Evolutionary conservation across 92 coral and sea anemone genomes (phyloP).

Genomic region (Nematostella vectensis): DNA sequence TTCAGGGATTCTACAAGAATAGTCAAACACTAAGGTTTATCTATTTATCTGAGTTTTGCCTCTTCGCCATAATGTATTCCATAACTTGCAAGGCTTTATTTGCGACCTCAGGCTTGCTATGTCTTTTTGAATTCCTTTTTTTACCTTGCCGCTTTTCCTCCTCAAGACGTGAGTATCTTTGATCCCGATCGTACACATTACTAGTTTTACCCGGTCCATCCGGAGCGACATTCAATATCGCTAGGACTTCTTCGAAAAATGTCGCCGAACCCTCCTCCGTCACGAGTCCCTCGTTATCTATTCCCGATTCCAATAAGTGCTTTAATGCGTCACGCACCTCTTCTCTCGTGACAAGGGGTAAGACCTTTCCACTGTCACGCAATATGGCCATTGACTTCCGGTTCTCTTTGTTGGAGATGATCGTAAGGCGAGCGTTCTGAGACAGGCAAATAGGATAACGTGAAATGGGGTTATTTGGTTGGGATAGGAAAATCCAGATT

Average conservation of each 20-base stretch:
- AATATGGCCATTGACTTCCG: too few species aligned
- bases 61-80: conserved; percentile 21
- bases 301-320: conserved; percentile 17
- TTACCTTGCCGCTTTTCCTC: conserved; percentile 1
- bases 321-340: conserved; percentile 24
- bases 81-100: conserved; percentile 26
- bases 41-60: too few species aligned
- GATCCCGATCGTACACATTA: background rate
- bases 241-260: conserved; percentile 20
- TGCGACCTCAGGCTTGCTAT: conserved; percentile 3
- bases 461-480: too few species aligned
- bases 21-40: too few species aligned
- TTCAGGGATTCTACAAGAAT: too few species aligned
- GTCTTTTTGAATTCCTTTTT: background rate
- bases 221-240: conserved; percentile 9
- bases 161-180: background rate
- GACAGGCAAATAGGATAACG: too few species aligned
- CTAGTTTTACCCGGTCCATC: conserved; percentile 3
- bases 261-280: conserved; percentile 9
- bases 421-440: too few species aligned
- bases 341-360: conserved; percentile 22
- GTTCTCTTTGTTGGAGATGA: too few species aligned
- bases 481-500: too few species aligned
- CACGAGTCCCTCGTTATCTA: conserved; percentile 22
- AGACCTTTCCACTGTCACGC: conserved; percentile 21